Conservation (phyloP, 2,797 vertebrate species). For the Pseudochirops corinnae region DNA sequence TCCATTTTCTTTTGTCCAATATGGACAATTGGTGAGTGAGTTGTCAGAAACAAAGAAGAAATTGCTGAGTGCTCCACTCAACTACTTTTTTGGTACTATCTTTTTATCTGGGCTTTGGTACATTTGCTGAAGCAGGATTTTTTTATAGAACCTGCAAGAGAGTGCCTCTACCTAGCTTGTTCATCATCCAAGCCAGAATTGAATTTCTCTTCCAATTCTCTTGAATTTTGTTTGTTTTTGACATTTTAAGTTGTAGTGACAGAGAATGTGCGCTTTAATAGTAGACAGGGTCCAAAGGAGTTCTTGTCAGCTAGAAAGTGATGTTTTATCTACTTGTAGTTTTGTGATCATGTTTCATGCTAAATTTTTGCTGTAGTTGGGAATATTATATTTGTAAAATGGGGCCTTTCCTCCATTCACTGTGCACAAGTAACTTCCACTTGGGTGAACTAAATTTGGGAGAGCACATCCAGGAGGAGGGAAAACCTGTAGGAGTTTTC, state of each 20-base stretch:
- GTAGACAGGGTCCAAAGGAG: conserved; percentile 42
- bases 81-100: conserved; percentile 76
- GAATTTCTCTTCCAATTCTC: conserved; percentile 71
- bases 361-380: conserved; percentile 72
- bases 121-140: not conserved
- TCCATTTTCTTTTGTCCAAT: not conserved
- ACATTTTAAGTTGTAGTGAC: conserved; percentile 80
- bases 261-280: conserved; percentile 76
- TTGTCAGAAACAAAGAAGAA: conserved; percentile 63
- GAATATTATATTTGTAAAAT: conserved; percentile 71
- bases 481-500: conserved; percentile 47
- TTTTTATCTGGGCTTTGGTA: conserved; percentile 50
- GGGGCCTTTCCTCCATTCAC: conserved; percentile 59
- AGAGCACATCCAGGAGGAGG: conserved; percentile 45
- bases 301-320: conserved; percentile 46
- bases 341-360: conserved; percentile 71
- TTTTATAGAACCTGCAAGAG: conserved; percentile 51
- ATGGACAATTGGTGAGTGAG: conserved; percentile 48
- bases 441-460: no score
- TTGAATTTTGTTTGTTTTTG: conserved; percentile 79
- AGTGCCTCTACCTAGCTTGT: not conserved
- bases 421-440: not conserved
- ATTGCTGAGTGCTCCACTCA: conserved; percentile 75
- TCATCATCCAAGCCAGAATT: not conserved
- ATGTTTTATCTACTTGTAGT: conserved; percentile 62